A percentile compares a stretch with the other conserved stretches of the same genome.
Conservation (phyloP, 2,797 vertebrate genomes). For the Myripristis jacobus region DNA sequence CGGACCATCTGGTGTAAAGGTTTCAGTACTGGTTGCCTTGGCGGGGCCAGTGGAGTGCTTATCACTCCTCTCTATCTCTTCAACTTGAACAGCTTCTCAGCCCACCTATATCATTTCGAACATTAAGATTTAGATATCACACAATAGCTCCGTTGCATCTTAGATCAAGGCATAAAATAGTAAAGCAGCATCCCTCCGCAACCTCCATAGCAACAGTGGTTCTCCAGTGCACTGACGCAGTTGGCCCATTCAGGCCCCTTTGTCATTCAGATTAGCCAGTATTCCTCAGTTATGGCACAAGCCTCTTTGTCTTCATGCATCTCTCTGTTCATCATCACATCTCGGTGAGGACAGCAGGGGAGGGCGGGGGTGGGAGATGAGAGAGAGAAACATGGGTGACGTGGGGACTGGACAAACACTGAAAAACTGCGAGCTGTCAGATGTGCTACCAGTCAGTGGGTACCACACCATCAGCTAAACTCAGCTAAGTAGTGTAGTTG, state of each 20-base stretch:
- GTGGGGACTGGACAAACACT: constrained; percentile 1
- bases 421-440: constrained; percentile 17
- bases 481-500: too few relatives aligned
- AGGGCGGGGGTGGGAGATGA: constrained; percentile 24
- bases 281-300: constrained; percentile 66
- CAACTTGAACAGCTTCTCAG: background rate
- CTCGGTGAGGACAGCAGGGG: constrained; percentile 37
- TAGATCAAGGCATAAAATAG: constrained; percentile 66
- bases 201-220: constrained; percentile 81
- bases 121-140: constrained; percentile 14
- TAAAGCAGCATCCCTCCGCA: constrained; percentile 51
- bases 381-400: constrained; percentile 8
- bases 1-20: background rate
- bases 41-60: background rate
- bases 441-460: constrained; percentile 27
- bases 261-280: constrained; percentile 84
- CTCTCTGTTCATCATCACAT: constrained; percentile 57
- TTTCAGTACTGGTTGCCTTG: background rate
- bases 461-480: constrained; percentile 21
- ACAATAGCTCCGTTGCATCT: constrained; percentile 50
- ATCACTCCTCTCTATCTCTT: background rate
- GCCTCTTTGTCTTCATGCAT: constrained; percentile 69
- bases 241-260: constrained; percentile 74
- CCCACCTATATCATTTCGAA: constrained; percentile 4
- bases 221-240: constrained; percentile 68